phyloP scores from a whole-genome alignment of 2,113 vertebrate species.

The Thomomys bottae region DNA sequence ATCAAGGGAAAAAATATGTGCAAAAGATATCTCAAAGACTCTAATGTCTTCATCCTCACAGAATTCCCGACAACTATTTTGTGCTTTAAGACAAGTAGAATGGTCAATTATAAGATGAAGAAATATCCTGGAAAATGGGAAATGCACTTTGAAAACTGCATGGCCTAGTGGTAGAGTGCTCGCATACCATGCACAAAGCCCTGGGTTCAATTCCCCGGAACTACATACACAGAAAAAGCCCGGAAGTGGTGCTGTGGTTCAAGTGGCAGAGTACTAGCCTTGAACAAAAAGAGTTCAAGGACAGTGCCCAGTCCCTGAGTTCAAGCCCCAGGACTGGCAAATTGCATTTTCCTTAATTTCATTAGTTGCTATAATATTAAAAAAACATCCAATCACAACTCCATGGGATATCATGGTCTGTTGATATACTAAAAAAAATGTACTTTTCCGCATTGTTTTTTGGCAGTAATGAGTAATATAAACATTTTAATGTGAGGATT shows the following conservation, averaged over 20 bases:
- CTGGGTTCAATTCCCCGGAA: no score
- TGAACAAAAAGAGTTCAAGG: no score
- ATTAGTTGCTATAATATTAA: neutral
- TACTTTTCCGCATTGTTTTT: slow-evolving; percentile 26
- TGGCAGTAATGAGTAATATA: slow-evolving; percentile 1
- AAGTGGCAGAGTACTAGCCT: no score
- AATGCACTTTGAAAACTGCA: neutral
- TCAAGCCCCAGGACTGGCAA: no score
- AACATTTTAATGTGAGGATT: slow-evolving; percentile 36
- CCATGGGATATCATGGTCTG: neutral
- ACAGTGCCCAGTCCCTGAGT: no score
- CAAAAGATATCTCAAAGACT: neutral
- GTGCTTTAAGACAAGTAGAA: neutral
- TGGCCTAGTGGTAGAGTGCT: no score
- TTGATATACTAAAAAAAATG: slow-evolving; percentile 32
- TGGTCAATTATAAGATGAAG: neutral
- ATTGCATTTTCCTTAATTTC: neutral
- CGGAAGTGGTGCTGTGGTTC: no score
- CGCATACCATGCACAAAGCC: no score
- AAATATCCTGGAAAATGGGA: neutral
- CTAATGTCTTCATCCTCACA: neutral
- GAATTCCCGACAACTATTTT: neutral
- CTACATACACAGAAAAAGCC: no score
- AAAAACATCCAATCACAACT: slow-evolving; percentile 33
- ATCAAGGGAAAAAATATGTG: neutral